phyloP scores from a whole-genome alignment of 53 echinoderm and acorn worm genomes.

The Hippasteria phrygiana region DNA sequence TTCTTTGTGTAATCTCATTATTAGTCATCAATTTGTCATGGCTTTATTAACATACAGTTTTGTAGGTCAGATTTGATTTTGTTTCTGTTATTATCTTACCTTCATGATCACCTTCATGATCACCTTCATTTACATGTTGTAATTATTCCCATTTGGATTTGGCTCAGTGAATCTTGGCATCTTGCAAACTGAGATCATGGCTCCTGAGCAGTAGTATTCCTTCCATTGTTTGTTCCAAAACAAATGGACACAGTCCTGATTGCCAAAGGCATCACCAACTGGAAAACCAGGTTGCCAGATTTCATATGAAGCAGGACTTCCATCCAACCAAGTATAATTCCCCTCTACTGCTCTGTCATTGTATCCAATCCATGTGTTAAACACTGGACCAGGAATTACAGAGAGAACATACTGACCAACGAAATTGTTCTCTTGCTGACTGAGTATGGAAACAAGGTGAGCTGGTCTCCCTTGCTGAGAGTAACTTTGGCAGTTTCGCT shows the following conservation, averaged over 20 bases:
- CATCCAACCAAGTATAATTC: constrained; percentile 25
- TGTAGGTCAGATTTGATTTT: too few relatives aligned
- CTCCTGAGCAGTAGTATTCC: background rate
- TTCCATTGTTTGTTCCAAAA: background rate
- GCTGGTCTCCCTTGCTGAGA: constrained; percentile 15
- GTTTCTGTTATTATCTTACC: too few relatives aligned
- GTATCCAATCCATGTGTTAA: constrained; percentile 7
- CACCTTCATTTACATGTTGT: background rate
- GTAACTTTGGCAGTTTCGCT: constrained; percentile 27
- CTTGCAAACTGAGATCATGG: background rate
- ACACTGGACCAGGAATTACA: background rate
- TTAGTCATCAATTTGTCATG: too few relatives aligned
- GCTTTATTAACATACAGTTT: too few relatives aligned
- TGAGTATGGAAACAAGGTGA: constrained; percentile 44
- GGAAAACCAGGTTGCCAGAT: constrained; percentile 2
- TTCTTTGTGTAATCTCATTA: too few relatives aligned
- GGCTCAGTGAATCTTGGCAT: background rate
- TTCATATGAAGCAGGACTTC: background rate
- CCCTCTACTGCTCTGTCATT: constrained; percentile 5
- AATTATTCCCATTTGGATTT: background rate
- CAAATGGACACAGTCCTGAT: constrained; percentile 21
- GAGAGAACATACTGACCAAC: background rate
- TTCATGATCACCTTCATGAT: too few relatives aligned
- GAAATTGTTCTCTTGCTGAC: constrained; percentile 42
- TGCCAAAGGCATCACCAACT: background rate